Conservation (phyloP, 2,797 vertebrate genomes). For the Acanthornis magna region DNA sequence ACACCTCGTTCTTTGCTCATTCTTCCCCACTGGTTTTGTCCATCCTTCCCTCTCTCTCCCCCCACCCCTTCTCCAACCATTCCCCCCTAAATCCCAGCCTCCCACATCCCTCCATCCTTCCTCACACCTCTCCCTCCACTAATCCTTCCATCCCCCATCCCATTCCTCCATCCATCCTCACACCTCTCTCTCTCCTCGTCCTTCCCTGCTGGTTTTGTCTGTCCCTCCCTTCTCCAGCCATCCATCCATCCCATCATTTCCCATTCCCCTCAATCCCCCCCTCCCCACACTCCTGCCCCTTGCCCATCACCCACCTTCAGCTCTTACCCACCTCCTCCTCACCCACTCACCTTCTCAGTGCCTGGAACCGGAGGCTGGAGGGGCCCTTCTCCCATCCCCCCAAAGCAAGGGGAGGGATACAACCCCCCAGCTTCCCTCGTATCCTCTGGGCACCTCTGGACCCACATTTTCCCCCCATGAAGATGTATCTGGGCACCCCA, state of each 20-base stretch:
- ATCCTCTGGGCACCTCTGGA: neutral
- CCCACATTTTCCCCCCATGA: fast-evolving
- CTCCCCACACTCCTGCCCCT: neutral
- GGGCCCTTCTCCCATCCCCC: neutral
- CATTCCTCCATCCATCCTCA: neutral
- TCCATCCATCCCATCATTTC: neutral
- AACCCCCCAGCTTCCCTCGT: neutral
- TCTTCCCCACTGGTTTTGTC: neutral
- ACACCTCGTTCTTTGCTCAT: neutral
- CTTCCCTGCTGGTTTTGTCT: neutral
- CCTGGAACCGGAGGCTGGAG: neutral
- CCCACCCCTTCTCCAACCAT: too few relatives aligned
- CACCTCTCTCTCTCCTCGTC: neutral
- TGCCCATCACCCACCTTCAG: neutral
- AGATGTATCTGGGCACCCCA: neutral
- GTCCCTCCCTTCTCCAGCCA: neutral
- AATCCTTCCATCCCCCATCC: neutral
- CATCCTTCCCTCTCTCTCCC: too few relatives aligned
- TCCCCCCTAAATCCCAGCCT: neutral
- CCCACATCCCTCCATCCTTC: neutral
- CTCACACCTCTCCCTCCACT: too few relatives aligned
- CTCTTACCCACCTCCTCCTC: neutral
- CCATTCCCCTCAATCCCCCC: neutral
- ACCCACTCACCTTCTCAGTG: neutral
- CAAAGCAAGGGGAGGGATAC: neutral